Base-by-base conservation (phyloP, 2,113 vertebrate genomes). In the Megalops atlanticus region DNA sequence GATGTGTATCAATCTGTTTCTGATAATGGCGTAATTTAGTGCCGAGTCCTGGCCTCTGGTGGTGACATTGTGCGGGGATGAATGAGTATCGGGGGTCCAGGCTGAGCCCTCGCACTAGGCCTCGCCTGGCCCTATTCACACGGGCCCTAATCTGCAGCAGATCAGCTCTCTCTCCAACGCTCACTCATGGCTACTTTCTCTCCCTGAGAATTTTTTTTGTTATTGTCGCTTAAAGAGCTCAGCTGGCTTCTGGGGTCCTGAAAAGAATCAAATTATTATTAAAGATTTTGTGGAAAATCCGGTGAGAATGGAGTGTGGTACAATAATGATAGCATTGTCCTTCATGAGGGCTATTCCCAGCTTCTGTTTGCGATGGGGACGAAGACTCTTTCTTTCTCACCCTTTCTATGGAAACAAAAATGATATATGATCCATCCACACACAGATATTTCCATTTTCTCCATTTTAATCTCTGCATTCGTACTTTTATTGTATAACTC, bases 231-330 rank as follows among this genome's bases (percentile, higher is more conserved):
- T 91, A 89, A 93, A 95, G 92, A 94, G 93, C 94, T 95, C 95
- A 96, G 95, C 92, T 92, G 93, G 92, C 90, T 82, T 89, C 93
- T 91, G 87, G 74, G 40, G 83, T 78, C 82, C 89, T 95, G 89
- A 95, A 95, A 94, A 91, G 93, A 94, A 94, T 95, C 91, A 93
- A 93, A 95, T 95, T 94, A 95, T 95, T 87, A 94, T 92, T 91
- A 91, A 93, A 93, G 92, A 92, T 93, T 93, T 77, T 92, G 91
- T 93, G 91, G 92, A 92, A 93, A 94, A 94, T 93, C 92, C 92
- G 92, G 84, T 92, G 90, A 92, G 93, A 93, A 93, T 92, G 89
- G 90, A 74, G 86, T 83, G 86, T 87, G 85, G 85, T 86, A 88
- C 90, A 88, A 94, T 87, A 92, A 92, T 92, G 93, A 93, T 91